These are phyloP conservation scores for Diceros bicornis DNA, from an alignment of 2,797 vertebrate genomes.

Conservation along the genomic window DNA sequence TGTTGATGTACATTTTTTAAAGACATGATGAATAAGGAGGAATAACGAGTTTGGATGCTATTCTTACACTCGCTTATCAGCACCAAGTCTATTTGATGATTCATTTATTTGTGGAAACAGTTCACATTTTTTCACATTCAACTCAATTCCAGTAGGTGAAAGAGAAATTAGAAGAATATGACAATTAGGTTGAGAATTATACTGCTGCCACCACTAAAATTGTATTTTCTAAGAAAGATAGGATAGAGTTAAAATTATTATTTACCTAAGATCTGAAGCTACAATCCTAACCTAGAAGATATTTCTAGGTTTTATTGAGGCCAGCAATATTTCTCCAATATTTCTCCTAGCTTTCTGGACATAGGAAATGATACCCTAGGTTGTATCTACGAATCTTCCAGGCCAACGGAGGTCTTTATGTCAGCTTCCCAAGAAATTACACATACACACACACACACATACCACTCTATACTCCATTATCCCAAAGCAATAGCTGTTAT, in stretches of 20 bases:
- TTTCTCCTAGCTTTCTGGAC: neutral
- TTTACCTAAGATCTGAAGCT: neutral
- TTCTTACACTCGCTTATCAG: neutral
- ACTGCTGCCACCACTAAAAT: neutral
- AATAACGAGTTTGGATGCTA: neutral
- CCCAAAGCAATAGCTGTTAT: neutral
- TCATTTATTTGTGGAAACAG: conserved; percentile 34
- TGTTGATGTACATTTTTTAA: neutral
- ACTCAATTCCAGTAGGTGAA: neutral
- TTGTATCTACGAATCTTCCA: neutral
- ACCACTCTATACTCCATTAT: neutral
- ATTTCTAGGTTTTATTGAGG: neutral
- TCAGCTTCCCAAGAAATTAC: neutral
- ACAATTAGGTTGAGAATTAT: neutral
- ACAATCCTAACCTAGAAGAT: neutral
- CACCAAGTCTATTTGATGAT: neutral
- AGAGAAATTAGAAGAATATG: conserved; percentile 8
- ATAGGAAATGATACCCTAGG: neutral
- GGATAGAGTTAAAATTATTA: neutral
- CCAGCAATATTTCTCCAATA: neutral
- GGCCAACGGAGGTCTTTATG: neutral
- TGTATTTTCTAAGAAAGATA: neutral
- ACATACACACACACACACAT: neutral
- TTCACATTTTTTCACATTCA: neutral
- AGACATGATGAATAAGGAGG: neutral